Evolutionary conservation across 2,113 vertebrate genomes (phyloP).

Genomic region (Geococcyx californianus): DNA sequence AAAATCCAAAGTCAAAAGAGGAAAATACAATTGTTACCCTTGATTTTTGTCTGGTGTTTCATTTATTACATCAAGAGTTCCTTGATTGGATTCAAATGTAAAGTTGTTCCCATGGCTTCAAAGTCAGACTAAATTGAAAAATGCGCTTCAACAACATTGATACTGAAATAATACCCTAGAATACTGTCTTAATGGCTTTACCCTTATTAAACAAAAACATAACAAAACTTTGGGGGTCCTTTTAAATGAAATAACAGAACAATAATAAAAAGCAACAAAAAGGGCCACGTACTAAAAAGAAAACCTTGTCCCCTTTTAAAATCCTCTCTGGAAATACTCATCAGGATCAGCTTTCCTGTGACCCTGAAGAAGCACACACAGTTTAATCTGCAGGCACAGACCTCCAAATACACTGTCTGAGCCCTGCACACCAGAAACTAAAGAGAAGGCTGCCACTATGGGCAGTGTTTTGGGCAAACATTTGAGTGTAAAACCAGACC

Average conservation of each 20-base stretch:
- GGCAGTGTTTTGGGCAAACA: background rate
- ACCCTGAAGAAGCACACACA: background rate
- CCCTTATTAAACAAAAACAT: conserved; percentile 38
- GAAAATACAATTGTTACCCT: conserved; percentile 61
- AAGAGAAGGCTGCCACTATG: background rate
- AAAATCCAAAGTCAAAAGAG: conserved; percentile 58
- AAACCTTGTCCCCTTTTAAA: background rate
- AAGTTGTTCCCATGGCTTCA: conserved; percentile 65
- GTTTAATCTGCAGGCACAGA: rapidly evolving
- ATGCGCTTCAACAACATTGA: conserved; percentile 27
- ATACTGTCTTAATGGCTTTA: conserved; percentile 17
- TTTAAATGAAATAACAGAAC: background rate
- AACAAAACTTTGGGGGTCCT: conserved; percentile 47
- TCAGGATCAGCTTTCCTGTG: background rate
- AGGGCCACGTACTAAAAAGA: background rate
- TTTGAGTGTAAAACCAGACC: background rate
- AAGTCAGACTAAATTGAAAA: conserved; percentile 65
- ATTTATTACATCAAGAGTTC: conserved; percentile 63
- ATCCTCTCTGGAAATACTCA: background rate
- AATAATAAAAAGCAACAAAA: background rate
- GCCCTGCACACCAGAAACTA: background rate
- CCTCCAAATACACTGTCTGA: background rate
- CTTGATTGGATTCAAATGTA: conserved; percentile 68
- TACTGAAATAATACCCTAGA: conserved; percentile 43
- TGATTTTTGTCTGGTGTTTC: conserved; percentile 63